Conservation (phyloP, 30 jellyfish, hydroid and myxozoan genomes). For the Hydractinia echinata region DNA sequence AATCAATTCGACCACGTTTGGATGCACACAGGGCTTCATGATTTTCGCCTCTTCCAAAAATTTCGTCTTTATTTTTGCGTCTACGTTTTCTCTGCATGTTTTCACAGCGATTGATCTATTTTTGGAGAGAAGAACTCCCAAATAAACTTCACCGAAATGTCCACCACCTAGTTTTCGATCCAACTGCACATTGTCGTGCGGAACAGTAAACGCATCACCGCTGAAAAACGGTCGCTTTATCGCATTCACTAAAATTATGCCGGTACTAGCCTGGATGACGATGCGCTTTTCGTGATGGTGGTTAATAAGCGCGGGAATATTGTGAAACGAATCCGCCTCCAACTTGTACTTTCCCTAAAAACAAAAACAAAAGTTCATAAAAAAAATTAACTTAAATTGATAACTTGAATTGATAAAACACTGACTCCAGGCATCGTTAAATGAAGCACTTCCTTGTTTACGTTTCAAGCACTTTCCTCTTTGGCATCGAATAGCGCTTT, state of each 20-base stretch:
- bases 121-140: conserved; percentile 18
- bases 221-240: conserved; percentile 47
- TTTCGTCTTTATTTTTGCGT: conserved; percentile 43
- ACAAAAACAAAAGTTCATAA: conserved; percentile 8
- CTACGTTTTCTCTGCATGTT: conserved; percentile 65
- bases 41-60: conserved; percentile 87
- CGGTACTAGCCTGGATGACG: conserved; percentile 44
- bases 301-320: conserved; percentile 43
- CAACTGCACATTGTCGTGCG: conserved; percentile 52
- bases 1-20: conserved; percentile 68
- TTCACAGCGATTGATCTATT: conserved; percentile 55
- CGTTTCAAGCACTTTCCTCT: too few species aligned
- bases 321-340: conserved; percentile 58
- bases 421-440: too few species aligned
- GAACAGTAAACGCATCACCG: conserved; percentile 64
- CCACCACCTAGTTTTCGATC: conserved; percentile 75
- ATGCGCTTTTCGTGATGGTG: conserved; percentile 61
- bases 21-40: conserved; percentile 85
- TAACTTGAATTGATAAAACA: too few species aligned
- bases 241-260: conserved; percentile 57
- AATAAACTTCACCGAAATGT: conserved; percentile 84
- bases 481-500: too few species aligned
- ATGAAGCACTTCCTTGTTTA: too few species aligned
- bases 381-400: not conserved
- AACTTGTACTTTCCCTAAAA: conserved; percentile 67